A percentile compares a stretch with the other conserved stretches of the same genome.
Conservation (phyloP, 2,797 vertebrate genomes). For the Dendrocincla fuliginosa region DNA sequence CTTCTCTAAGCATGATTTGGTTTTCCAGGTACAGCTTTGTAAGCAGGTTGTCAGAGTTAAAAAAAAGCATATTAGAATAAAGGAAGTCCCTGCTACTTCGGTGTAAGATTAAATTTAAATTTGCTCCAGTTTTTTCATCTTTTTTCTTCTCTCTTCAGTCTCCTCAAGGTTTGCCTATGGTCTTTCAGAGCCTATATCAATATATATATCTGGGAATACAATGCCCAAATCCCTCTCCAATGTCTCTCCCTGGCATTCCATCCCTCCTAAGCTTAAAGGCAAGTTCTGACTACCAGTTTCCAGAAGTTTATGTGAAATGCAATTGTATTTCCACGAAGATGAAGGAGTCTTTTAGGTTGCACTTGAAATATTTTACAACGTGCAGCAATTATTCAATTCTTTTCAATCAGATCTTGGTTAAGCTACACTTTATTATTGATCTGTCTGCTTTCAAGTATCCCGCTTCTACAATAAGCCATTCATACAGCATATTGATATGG, state of each 20-base stretch:
- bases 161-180: background rate
- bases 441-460: background rate
- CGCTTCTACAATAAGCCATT: background rate
- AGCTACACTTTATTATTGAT: background rate
- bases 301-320: background rate
- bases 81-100: background rate
- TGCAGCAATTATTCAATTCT: background rate
- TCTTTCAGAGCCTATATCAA: background rate
- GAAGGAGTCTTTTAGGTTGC: background rate
- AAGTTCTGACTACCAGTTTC: background rate
- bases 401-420: background rate
- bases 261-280: background rate
- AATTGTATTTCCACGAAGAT: background rate
- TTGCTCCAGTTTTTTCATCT: background rate
- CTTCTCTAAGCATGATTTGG: background rate
- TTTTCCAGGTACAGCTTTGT: background rate
- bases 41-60: background rate
- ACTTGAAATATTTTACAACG: background rate
- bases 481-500: fast-evolving
- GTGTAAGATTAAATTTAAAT: background rate
- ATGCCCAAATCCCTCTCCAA: background rate
- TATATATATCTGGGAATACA: background rate
- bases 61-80: background rate
- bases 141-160: background rate
- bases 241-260: background rate